These are phyloP conservation scores for Eumaeus atala DNA, from an alignment of 1,140 invertebrate species.

Conservation along the genomic window DNA sequence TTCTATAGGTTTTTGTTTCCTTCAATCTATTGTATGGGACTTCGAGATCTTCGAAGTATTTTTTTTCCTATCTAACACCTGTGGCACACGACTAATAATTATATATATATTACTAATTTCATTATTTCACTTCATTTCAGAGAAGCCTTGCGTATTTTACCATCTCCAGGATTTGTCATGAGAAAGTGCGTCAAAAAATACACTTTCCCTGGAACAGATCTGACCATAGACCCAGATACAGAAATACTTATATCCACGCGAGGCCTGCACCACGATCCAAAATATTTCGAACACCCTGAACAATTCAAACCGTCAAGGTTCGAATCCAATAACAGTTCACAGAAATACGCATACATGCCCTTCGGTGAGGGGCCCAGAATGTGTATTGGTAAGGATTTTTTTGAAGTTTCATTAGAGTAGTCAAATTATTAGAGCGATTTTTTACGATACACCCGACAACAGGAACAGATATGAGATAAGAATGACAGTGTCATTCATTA, in stretches of 20 bases:
- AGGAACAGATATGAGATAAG: too few species aligned
- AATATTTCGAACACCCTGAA: constrained; percentile 21
- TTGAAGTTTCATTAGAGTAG: background rate
- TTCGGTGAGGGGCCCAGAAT: constrained; percentile 23
- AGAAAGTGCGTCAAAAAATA: constrained; percentile 18
- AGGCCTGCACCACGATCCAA: constrained; percentile 20
- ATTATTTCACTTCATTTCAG: constrained; percentile 23
- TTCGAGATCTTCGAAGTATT: too few species aligned
- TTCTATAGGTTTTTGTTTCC: too few species aligned
- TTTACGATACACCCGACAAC: too few species aligned
- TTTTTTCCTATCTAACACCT: too few species aligned
- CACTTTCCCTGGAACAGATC: constrained; percentile 21
- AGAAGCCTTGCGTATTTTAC: constrained; percentile 20
- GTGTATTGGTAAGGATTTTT: constrained; percentile 23
- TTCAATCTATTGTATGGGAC: too few species aligned
- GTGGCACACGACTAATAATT: too few species aligned
- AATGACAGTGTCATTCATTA: too few species aligned
- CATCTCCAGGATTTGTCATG: constrained; percentile 21
- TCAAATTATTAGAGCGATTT: too few species aligned
- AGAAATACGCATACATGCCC: constrained; percentile 7
- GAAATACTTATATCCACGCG: constrained; percentile 14
- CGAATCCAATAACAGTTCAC: constrained; percentile 11
- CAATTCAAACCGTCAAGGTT: constrained; percentile 22
- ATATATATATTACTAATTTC: too few species aligned
- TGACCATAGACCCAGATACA: constrained; percentile 21